Conservation (phyloP, 2,113 vertebrate genomes). For the Machaerirhynchus nigripectus region DNA sequence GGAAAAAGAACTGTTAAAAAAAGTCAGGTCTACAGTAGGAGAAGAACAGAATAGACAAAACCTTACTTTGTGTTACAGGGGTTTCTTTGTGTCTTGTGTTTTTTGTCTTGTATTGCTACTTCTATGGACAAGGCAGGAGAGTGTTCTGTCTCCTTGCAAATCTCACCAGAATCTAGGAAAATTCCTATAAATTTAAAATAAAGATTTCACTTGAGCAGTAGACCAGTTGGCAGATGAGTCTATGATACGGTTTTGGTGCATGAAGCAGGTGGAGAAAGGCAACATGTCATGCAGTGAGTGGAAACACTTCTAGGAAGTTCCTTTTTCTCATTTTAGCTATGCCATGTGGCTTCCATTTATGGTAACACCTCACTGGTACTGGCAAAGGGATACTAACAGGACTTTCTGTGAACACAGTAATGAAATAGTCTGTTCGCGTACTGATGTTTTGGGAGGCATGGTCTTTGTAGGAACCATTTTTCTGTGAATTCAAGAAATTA, state of each 20-base stretch:
- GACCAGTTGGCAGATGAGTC: not conserved
- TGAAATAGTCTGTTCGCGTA: not conserved
- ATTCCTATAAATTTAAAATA: not conserved
- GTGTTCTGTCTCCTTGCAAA: not conserved
- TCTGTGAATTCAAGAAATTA: not conserved
- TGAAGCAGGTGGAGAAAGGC: not conserved
- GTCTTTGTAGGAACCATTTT: not conserved
- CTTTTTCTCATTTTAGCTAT: not conserved
- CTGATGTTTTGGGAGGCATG: not conserved
- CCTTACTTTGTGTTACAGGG: not conserved
- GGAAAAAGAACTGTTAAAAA: not conserved
- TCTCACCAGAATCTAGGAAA: not conserved
- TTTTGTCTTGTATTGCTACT: not conserved
- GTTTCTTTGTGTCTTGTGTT: not conserved
- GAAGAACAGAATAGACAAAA: not conserved
- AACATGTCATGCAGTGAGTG: not conserved
- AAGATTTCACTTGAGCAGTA: not conserved
- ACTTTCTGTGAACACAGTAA: not conserved
- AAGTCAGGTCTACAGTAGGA: not conserved
- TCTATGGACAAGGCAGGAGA: not conserved
- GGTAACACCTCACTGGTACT: not conserved
- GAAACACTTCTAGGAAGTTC: not conserved
- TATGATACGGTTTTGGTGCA: not conserved
- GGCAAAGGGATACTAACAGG: not conserved
- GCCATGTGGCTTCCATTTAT: not conserved